Evolutionary conservation across 92 coral and sea anemone species (phyloP).

Genomic region (Parazoanthus swiftii): DNA sequence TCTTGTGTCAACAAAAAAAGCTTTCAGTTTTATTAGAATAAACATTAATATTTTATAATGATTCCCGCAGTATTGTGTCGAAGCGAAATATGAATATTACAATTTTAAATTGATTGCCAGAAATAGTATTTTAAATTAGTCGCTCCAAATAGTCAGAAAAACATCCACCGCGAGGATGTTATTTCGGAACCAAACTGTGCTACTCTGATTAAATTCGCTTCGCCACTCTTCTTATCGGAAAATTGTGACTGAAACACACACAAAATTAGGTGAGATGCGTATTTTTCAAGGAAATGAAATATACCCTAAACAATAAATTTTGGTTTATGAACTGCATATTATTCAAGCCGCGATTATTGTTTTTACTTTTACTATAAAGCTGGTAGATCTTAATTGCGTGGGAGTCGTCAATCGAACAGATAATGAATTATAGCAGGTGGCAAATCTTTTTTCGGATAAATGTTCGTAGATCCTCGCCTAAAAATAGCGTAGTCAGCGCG

Average conservation of each 20-base stretch:
- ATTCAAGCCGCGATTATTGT: background rate
- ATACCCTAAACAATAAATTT: background rate
- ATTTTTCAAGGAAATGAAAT: constrained; percentile 1
- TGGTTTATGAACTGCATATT: background rate
- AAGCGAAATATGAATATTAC: constrained; percentile 35
- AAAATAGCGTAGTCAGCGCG: constrained; percentile 29
- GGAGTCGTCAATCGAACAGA: constrained; percentile 28
- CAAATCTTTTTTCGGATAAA: constrained; percentile 35
- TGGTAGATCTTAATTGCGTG: constrained; percentile 33
- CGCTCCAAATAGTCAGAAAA: constrained; percentile 28
- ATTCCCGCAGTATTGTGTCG: constrained; percentile 1
- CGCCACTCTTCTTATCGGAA: background rate
- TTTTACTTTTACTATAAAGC: constrained; percentile 11
- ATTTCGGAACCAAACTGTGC: constrained; percentile 37
- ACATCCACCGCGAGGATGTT: constrained; percentile 25
- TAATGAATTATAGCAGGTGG: constrained; percentile 41
- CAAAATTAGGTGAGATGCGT: background rate
- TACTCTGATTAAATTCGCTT: constrained; percentile 19
- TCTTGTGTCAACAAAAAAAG: constrained; percentile 16
- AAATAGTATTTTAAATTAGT: constrained; percentile 38
- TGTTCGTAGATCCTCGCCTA: constrained; percentile 35
- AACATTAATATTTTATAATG: constrained; percentile 28
- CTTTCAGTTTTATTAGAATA: constrained; percentile 10
- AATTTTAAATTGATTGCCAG: constrained; percentile 31
- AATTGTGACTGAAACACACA: background rate